Percentiles rank a stretch among this genome's conserved stretches.
phyloP scores from a whole-genome alignment of 1,140 invertebrate genomes.

The Doryteuthis pealeii region DNA sequence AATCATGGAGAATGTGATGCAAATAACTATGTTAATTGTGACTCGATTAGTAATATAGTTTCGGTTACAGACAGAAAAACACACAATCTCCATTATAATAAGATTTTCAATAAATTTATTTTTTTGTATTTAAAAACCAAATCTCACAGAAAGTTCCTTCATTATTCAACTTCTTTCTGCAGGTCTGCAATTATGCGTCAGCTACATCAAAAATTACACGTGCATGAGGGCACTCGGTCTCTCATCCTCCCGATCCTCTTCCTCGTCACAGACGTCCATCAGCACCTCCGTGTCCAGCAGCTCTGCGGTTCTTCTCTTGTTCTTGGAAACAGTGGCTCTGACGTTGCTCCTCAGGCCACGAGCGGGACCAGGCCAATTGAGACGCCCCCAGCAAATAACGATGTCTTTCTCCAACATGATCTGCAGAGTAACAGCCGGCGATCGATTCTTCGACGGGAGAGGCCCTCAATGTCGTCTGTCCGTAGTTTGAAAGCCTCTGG shows the following conservation, averaged over 20 bases:
- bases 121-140: too few relatives aligned
- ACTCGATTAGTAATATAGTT: too few relatives aligned
- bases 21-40: too few relatives aligned
- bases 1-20: too few relatives aligned
- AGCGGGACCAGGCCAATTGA: constrained; percentile 13
- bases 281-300: background rate
- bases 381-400: constrained; percentile 7
- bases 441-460: background rate
- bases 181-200: constrained; percentile 46
- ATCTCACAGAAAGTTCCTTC: too few relatives aligned
- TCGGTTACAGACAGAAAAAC: too few relatives aligned
- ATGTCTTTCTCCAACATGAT: constrained; percentile 15
- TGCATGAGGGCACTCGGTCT: constrained; percentile 43
- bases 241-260: constrained; percentile 24
- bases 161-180: constrained; percentile 10
- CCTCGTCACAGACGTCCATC: background rate
- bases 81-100: too few relatives aligned
- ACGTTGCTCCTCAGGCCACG: constrained; percentile 28
- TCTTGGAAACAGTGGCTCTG: constrained; percentile 27
- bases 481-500: background rate
- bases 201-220: constrained; percentile 48
- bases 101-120: too few relatives aligned
- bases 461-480: background rate
- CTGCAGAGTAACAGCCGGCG: too few relatives aligned
- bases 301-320: background rate